Percentiles rank a stretch among this genome's conserved stretches.
phyloP scores from a whole-genome alignment of 1,140 invertebrate genomes.

The Calephelis nemesis region DNA sequence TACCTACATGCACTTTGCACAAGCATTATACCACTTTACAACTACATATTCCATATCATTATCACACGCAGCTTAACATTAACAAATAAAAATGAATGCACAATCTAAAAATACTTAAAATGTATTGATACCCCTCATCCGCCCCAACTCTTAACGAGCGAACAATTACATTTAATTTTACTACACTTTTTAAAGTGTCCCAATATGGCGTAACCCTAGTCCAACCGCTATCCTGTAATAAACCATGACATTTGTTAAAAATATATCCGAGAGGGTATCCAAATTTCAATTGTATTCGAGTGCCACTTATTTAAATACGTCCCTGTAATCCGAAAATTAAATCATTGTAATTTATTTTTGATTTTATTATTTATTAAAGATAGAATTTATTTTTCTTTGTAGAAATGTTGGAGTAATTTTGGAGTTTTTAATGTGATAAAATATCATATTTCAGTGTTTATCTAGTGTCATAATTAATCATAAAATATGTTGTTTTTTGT shows the following conservation, averaged over 20 bases:
- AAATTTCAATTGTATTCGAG: conserved; percentile 67
- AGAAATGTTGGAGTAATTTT: background rate
- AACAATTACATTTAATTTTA: conserved; percentile 77
- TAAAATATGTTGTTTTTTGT: too few species aligned
- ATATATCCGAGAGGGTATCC: conserved; percentile 64
- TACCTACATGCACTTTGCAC: too few species aligned
- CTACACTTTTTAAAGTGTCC: conserved; percentile 68
- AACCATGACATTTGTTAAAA: conserved; percentile 76
- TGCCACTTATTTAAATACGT: conserved; percentile 55
- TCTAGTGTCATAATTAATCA: too few species aligned
- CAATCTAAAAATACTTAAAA: conserved; percentile 12
- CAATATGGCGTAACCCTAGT: conserved; percentile 54
- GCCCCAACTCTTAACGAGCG: conserved; percentile 46
- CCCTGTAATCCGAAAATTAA: conserved; percentile 40
- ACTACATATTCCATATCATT: background rate
- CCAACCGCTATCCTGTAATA: conserved; percentile 51
- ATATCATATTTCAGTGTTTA: too few species aligned
- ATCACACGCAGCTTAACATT: conserved; percentile 12
- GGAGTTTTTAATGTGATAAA: background rate
- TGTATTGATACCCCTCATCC: conserved; percentile 14
- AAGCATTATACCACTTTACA: background rate
- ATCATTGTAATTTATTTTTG: background rate
- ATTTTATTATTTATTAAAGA: background rate
- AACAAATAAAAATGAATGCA: conserved; percentile 16
- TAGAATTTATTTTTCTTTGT: background rate